Evolutionary conservation across 1,140 invertebrate genomes (phyloP).

Genomic region (Sinella curviseta): DNA sequence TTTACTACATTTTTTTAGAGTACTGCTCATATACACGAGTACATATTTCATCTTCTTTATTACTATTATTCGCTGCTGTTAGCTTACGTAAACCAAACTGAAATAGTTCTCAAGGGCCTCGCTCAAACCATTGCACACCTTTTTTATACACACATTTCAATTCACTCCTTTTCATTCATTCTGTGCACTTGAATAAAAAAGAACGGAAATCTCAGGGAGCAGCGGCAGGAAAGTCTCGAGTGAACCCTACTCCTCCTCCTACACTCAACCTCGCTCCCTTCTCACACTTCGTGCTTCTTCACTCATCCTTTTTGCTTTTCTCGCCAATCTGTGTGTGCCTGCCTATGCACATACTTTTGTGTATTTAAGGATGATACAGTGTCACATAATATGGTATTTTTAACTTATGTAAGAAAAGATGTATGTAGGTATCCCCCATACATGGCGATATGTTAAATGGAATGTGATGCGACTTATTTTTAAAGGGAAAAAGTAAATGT

Average conservation of each 20-base stretch:
- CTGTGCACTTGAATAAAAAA: background rate
- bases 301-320: background rate
- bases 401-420: no score
- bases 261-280: no score
- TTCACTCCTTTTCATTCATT: background rate
- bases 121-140: background rate
- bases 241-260: background rate
- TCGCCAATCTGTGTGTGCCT: no score
- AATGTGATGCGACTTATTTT: background rate
- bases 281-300: no score
- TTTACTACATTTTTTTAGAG: no score
- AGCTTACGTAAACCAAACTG: background rate
- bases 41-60: no score
- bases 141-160: background rate
- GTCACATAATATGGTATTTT: no score
- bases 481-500: background rate
- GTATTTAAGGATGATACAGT: no score
- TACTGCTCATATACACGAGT: no score
- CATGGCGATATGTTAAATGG: background rate
- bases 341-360: no score
- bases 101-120: background rate
- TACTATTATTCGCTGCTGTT: background rate
- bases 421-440: no score
- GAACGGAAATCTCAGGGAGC: background rate
- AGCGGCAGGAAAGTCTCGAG: background rate